Percentiles rank a stretch among this genome's conserved stretches.
phyloP scores from a whole-genome alignment of 2,797 vertebrate species.

The Acrocephalus scirpaceus region DNA sequence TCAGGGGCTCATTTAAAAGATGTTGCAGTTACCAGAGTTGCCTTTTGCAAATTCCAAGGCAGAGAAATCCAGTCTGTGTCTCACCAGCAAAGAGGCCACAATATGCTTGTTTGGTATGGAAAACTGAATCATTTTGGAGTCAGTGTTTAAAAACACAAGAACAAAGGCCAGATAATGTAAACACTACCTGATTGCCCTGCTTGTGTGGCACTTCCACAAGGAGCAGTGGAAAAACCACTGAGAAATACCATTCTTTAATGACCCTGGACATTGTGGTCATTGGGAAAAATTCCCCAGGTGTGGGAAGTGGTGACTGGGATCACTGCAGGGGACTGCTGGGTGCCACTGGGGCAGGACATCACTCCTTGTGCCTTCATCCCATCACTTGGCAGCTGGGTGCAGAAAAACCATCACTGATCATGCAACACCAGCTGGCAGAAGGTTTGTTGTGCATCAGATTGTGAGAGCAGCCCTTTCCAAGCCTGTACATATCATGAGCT shows the following conservation, averaged over 20 bases:
- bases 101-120: neutral
- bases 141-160: neutral
- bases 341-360: neutral
- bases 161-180: neutral
- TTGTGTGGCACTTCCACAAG: neutral
- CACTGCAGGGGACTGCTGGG: neutral
- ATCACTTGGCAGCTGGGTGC: neutral
- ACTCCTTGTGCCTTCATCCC: neutral
- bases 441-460: neutral
- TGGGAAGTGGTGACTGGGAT: neutral
- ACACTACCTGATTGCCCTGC: neutral
- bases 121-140: neutral
- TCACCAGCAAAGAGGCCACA: neutral
- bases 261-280: neutral
- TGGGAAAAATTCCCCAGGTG: accelerated
- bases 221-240: neutral
- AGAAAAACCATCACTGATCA: accelerated
- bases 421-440: neutral
- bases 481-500: neutral
- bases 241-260: neutral
- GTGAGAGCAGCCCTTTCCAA: neutral
- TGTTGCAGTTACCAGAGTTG: neutral
- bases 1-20: slow-evolving; percentile 7
- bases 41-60: neutral
- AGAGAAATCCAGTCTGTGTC: neutral